A percentile compares a stretch with the other conserved stretches of the same genome.
Conservation (phyloP, 2,888 invertebrate species). For the Dicranocentrus wangi region DNA sequence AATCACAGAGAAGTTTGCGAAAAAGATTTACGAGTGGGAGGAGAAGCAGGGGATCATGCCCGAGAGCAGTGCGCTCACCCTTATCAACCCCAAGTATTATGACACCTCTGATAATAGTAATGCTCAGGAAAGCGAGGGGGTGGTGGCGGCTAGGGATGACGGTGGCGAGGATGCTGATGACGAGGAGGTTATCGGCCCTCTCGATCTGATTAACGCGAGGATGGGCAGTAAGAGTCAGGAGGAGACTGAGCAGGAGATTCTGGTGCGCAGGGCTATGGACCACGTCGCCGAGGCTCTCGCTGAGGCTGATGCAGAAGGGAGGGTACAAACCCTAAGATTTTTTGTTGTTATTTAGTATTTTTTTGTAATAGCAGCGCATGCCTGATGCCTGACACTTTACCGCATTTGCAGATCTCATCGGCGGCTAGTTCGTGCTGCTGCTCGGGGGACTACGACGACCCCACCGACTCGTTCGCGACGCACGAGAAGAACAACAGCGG, state of each 20-base stretch:
- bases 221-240: not conserved
- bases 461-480: slow-evolving; percentile 65
- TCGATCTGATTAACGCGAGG: slow-evolving; percentile 29
- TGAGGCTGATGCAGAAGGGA: slow-evolving; percentile 4
- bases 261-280: slow-evolving; percentile 16
- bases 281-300: slow-evolving; percentile 18
- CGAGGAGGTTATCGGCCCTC: slow-evolving; percentile 16
- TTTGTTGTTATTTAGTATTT: no score
- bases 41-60: slow-evolving; percentile 90
- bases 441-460: slow-evolving; percentile 58
- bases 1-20: slow-evolving; percentile 86
- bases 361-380: no score
- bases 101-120: slow-evolving; percentile 27
- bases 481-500: slow-evolving; percentile 60
- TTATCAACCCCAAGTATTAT: slow-evolving; percentile 79
- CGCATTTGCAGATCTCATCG: slow-evolving; percentile 49
- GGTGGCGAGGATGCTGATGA: slow-evolving; percentile 38
- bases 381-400: no score
- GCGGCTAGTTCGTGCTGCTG: slow-evolving; percentile 39
- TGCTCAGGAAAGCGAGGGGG: not conserved
- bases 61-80: slow-evolving; percentile 87
- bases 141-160: slow-evolving; percentile 18
- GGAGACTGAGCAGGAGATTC: slow-evolving; percentile 25
- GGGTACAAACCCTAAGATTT: not conserved
- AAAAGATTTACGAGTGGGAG: slow-evolving; percentile 90